These are phyloP conservation scores for Sesia apiformis DNA, from an alignment of 2,888 invertebrate species.

Conservation along the genomic window DNA sequence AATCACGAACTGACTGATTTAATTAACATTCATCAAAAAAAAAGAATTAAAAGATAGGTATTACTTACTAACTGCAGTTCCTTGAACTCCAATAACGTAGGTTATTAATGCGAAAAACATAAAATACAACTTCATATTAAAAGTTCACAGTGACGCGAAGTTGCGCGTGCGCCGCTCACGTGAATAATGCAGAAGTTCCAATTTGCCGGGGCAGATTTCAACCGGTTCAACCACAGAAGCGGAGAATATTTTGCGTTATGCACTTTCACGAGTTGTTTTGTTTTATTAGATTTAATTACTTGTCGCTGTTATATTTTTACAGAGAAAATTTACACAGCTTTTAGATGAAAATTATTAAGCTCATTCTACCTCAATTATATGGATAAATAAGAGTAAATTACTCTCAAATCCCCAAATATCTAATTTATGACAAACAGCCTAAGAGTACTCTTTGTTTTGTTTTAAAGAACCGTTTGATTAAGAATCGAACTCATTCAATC, in stretches of 20 bases:
- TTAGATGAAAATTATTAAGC: not conserved
- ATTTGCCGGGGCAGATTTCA: slow-evolving; percentile 41
- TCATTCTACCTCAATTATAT: not conserved
- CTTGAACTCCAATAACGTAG: slow-evolving; percentile 1
- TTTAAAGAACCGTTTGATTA: too few relatives aligned
- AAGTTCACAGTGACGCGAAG: slow-evolving; percentile 24
- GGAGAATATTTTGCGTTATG: slow-evolving; percentile 8
- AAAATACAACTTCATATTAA: slow-evolving; percentile 13
- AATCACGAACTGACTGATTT: not conserved
- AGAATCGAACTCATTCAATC: too few relatives aligned
- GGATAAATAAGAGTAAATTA: not conserved
- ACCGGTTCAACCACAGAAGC: slow-evolving; percentile 43
- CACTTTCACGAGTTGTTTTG: slow-evolving; percentile 40
- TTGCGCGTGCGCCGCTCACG: slow-evolving; percentile 38
- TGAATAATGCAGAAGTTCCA: slow-evolving; percentile 47
- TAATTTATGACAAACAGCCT: too few relatives aligned
- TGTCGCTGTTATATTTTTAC: not conserved
- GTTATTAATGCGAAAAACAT: slow-evolving; percentile 14
- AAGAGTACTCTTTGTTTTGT: too few relatives aligned
- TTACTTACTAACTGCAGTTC: slow-evolving; percentile 10
- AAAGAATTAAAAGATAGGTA: not conserved
- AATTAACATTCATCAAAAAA: not conserved
- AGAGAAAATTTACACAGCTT: too few relatives aligned
- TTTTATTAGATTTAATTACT: not conserved
- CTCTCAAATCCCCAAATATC: too few relatives aligned